Percentiles rank a stretch among this genome's conserved stretches.
These are phyloP conservation scores for Drosophila teissieri DNA, from an alignment of 1,140 invertebrate species.

Conservation along the genomic window DNA sequence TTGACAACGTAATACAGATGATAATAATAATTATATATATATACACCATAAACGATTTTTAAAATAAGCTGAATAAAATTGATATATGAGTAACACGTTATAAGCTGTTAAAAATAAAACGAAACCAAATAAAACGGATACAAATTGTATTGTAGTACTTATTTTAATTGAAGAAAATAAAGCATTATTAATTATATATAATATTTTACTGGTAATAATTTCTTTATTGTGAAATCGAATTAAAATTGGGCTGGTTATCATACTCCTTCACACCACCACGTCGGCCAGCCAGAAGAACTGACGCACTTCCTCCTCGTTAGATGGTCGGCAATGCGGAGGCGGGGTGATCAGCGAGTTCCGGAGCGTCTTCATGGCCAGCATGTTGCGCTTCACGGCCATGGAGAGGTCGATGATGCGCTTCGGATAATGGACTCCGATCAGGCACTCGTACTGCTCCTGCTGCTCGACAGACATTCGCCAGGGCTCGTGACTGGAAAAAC, in stretches of 20 bases:
- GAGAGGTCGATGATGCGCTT: slow-evolving; percentile 88
- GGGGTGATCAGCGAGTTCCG: slow-evolving; percentile 83
- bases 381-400: slow-evolving; percentile 86
- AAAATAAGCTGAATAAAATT: slow-evolving; percentile 65
- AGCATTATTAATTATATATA: slow-evolving; percentile 75
- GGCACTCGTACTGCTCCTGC: slow-evolving; percentile 88
- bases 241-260: not conserved
- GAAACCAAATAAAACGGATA: slow-evolving; percentile 72
- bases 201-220: slow-evolving; percentile 21
- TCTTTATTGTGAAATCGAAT: slow-evolving; percentile 18
- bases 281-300: slow-evolving; percentile 87
- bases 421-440: slow-evolving; percentile 90
- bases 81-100: slow-evolving; percentile 70
- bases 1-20: slow-evolving; percentile 70
- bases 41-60: slow-evolving; percentile 67
- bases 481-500: slow-evolving; percentile 87
- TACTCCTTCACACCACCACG: slow-evolving; percentile 21
- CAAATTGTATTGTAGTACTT: slow-evolving; percentile 68
- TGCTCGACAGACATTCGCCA: slow-evolving; percentile 90
- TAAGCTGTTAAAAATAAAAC: slow-evolving; percentile 77
- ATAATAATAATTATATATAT: slow-evolving; percentile 75
- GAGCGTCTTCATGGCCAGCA: slow-evolving; percentile 85
- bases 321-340: slow-evolving; percentile 88
- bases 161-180: slow-evolving; percentile 72
- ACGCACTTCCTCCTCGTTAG: slow-evolving; percentile 87